Base-by-base conservation (phyloP, 92 coral and sea anemone genomes). In the Montipora capitata region DNA sequence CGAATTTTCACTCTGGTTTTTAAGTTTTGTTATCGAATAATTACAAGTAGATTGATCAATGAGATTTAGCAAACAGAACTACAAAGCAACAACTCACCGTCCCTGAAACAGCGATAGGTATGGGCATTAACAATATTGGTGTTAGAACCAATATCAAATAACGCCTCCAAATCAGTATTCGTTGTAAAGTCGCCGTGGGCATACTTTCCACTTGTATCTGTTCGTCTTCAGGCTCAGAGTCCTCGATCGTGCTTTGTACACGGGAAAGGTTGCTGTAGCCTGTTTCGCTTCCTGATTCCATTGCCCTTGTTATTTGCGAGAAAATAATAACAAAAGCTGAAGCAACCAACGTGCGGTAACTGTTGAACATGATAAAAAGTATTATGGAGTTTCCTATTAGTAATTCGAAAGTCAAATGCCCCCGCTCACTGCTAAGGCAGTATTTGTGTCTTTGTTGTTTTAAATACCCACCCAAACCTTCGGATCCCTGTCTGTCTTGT, bases 131-230 rank as follows among this genome's bases (percentile, higher is more conserved):
- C 0, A 94, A 35, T 3, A 91, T 57, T 6, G 96, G 96, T 10
- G 95, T 91, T 17, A 91, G 54, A n/a, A 89, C 68, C 74, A 94
- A 65, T 41, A 91, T 94, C 38, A 94, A 14, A 16, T 81, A 88
- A 14, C 72, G 86, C 10, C 90, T 87, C 93, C 96, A 94, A 54
- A 56, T 87, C 27, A 87, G 72, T n/a, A 87, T 15, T 68, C 74
- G 90, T 85, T 73, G 15, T 43, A 72, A 42, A 0, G 69, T 38
- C 71, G 87, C 57, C 6, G 67, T 39, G 1, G 64, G 45, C 45
- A 41, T 54, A 13, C 10, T 54, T 54, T 54, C 10, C 61, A 54
- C 61, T 54, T 8, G 2, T 3, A 12, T 3, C 7, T 3, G 13
- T 54, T 11, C 61, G 8, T 13, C 61, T 3, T 3, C n/a, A 16